Conservation (phyloP, 2,113 vertebrate species). For the Poecile atricapillus region DNA sequence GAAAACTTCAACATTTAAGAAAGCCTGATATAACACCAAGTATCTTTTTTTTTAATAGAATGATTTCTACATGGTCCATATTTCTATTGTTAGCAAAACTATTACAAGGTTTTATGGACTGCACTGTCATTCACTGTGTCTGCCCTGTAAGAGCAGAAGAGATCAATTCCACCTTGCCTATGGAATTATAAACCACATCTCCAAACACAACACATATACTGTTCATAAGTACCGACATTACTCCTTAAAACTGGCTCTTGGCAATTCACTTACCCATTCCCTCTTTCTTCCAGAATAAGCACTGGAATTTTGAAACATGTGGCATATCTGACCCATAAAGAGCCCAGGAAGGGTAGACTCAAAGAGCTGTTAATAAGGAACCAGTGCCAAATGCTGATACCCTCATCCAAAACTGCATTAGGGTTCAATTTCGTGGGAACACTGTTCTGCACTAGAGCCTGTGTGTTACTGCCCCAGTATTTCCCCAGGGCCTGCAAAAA, state of each 20-base stretch:
- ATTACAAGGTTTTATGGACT: neutral
- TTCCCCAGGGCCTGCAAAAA: neutral
- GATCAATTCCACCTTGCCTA: neutral
- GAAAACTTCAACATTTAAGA: neutral
- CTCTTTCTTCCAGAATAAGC: neutral
- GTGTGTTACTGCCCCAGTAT: neutral
- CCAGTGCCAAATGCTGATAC: neutral
- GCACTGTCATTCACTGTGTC: neutral
- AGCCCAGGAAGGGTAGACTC: neutral
- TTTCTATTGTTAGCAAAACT: neutral
- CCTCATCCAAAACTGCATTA: neutral
- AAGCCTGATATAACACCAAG: neutral
- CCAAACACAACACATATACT: neutral
- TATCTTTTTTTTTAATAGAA: neutral
- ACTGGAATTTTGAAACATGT: neutral
- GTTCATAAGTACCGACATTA: fast-evolving
- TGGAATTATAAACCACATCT: neutral
- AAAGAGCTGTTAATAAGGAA: neutral
- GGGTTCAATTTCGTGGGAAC: neutral
- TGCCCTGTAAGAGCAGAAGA: neutral
- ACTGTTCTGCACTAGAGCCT: neutral
- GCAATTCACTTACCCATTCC: neutral
- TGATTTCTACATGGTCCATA: neutral
- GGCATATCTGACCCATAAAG: neutral
- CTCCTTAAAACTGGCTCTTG: neutral